Evolutionary conservation across 2,797 vertebrate genomes (phyloP).

Genomic region (Dromococcyx pavoninus): DNA sequence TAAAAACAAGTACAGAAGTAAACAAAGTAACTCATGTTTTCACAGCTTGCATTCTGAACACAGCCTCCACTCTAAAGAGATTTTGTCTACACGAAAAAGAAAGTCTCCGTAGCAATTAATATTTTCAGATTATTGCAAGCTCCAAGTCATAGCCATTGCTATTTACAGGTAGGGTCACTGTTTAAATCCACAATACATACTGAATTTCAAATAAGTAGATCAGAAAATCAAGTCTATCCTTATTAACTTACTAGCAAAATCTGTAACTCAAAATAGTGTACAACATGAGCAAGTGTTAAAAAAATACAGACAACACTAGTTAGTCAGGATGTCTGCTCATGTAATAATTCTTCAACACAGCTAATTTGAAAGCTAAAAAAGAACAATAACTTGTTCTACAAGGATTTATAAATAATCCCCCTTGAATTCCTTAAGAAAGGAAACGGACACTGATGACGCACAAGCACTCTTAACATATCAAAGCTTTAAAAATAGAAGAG

Average conservation of each 20-base stretch:
- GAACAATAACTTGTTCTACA: constrained; percentile 82
- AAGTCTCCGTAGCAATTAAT: neutral
- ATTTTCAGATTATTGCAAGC: neutral
- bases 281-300: constrained; percentile 18
- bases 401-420: constrained; percentile 87
- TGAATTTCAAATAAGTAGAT: neutral
- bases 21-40: neutral
- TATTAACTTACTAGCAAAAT: constrained; percentile 2
- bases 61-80: neutral
- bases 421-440: constrained; percentile 86
- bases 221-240: constrained; percentile 1
- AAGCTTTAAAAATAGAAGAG: constrained; percentile 81
- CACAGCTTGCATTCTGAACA: neutral
- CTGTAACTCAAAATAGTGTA: neutral
- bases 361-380: constrained; percentile 74
- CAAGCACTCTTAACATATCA: constrained; percentile 75
- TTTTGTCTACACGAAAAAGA: neutral
- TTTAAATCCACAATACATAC: neutral
- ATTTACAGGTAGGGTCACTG: neutral
- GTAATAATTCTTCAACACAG: constrained; percentile 79
- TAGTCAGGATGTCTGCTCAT: constrained; percentile 79
- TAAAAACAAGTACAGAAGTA: neutral
- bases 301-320: constrained; percentile 44
- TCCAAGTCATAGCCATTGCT: neutral
- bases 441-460: constrained; percentile 87